Percentiles rank a stretch among this genome's conserved stretches.
These are phyloP conservation scores for Coregonus clupeaformis DNA, from an alignment of 2,113 vertebrate species.

Conservation along the genomic window DNA sequence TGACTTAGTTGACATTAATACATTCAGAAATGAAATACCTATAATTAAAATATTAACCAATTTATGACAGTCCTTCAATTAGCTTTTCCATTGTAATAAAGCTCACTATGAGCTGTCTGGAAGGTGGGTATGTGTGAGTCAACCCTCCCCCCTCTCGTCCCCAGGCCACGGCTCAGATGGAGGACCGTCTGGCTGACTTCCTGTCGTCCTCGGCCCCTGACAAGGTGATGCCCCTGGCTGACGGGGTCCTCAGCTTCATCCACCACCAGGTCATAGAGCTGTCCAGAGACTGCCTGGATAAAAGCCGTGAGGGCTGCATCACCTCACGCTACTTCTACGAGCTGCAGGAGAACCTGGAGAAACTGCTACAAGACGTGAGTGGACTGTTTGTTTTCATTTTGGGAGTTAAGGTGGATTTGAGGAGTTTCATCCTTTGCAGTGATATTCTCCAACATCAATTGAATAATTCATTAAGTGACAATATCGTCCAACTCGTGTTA, in stretches of 20 bases:
- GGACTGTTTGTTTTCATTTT: background rate
- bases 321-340: conserved; percentile 97
- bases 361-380: conserved; percentile 96
- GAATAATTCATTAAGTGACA: too few relatives aligned
- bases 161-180: conserved; percentile 96
- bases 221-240: conserved; percentile 86
- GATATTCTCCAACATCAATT: too few relatives aligned
- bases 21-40: too few relatives aligned
- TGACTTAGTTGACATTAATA: too few relatives aligned
- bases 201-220: conserved; percentile 85
- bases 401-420: background rate
- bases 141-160: conserved; percentile 16
- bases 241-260: conserved; percentile 95
- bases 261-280: conserved; percentile 96
- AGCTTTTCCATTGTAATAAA: too few relatives aligned
- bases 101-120: too few relatives aligned
- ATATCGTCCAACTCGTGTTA: too few relatives aligned
- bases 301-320: conserved; percentile 89
- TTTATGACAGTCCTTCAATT: too few relatives aligned
- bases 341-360: conserved; percentile 96
- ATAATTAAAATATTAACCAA: too few relatives aligned
- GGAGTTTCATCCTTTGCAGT: background rate
- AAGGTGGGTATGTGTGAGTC: conserved; percentile 30
- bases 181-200: conserved; percentile 89
- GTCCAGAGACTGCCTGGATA: conserved; percentile 93